Percentiles rank a stretch among this genome's conserved stretches.
Conservation (phyloP, 2,113 vertebrate genomes). For the Recurvirostra avosetta region DNA sequence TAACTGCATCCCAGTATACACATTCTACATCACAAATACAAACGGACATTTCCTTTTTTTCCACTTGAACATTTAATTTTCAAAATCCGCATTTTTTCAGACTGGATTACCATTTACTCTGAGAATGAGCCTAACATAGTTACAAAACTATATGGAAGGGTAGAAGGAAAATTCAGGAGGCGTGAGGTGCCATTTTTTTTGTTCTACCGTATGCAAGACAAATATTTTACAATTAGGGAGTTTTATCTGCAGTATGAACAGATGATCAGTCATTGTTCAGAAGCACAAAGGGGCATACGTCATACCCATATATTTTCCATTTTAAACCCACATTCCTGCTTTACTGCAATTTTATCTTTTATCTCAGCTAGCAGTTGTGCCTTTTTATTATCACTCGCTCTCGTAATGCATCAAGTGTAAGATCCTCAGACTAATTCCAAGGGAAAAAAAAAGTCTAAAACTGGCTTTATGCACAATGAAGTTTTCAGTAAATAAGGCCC, state of each 20-base stretch:
- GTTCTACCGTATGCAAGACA: neutral
- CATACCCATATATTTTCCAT: constrained; percentile 6
- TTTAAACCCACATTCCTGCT: constrained; percentile 24
- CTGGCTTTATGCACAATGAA: constrained; percentile 19
- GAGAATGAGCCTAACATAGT: neutral
- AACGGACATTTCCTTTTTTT: neutral
- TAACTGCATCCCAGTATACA: constrained; percentile 57
- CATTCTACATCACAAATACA: constrained; percentile 46
- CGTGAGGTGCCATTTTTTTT: neutral
- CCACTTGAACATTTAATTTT: constrained; percentile 28
- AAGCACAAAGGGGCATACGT: constrained; percentile 22
- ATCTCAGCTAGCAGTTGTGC: constrained; percentile 21
- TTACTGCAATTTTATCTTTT: constrained; percentile 38
- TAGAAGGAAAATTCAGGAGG: neutral
- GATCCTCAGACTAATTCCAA: constrained; percentile 29
- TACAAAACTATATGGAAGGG: neutral
- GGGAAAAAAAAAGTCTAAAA: neutral
- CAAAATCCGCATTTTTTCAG: neutral
- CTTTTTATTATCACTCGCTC: neutral
- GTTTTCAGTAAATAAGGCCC: constrained; percentile 41
- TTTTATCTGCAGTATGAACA: constrained; percentile 43
- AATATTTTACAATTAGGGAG: constrained; percentile 51
- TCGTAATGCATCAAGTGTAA: neutral
- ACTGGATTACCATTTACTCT: neutral
- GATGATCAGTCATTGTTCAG: constrained; percentile 54